Evolutionary conservation across 2,888 invertebrate genomes (phyloP).

Genomic region (Lysandra bellargus): DNA sequence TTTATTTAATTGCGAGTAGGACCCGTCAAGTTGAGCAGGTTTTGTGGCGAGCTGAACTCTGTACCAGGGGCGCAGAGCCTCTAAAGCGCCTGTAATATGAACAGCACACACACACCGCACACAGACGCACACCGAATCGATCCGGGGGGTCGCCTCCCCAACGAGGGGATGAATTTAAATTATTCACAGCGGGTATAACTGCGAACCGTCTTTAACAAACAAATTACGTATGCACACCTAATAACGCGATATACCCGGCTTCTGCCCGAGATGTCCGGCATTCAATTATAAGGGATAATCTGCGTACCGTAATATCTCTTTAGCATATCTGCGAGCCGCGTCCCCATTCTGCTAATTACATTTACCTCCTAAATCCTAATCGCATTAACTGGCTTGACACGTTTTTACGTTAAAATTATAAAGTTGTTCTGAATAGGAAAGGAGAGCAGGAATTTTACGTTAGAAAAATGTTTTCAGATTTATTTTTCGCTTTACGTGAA

Average conservation of each 20-base stretch:
- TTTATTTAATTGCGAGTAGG: too few relatives aligned
- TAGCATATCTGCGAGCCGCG: slow-evolving; percentile 50
- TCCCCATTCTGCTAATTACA: slow-evolving; percentile 43
- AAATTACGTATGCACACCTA: slow-evolving; percentile 79
- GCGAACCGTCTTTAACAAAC: slow-evolving; percentile 80
- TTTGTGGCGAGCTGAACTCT: slow-evolving; percentile 62
- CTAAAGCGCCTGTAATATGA: slow-evolving; percentile 58
- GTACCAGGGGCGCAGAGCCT: slow-evolving; percentile 60
- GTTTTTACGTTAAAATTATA: background rate
- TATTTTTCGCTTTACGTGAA: background rate
- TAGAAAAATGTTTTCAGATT: background rate
- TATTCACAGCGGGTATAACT: slow-evolving; percentile 79
- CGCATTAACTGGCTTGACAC: slow-evolving; percentile 32
- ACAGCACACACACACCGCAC: slow-evolving; percentile 54
- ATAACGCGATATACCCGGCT: slow-evolving; percentile 74
- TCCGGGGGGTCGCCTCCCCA: slow-evolving; percentile 62
- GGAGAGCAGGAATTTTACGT: background rate
- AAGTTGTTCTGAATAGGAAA: background rate
- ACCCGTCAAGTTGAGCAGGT: slow-evolving; percentile 47
- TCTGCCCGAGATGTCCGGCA: slow-evolving; percentile 63
- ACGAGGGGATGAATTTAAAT: slow-evolving; percentile 78
- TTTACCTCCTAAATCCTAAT: slow-evolving; percentile 34
- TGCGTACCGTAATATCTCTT: slow-evolving; percentile 48
- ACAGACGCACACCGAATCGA: slow-evolving; percentile 58
- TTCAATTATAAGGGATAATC: slow-evolving; percentile 77